Conservation (phyloP, 2,888 invertebrate species). For the Meliscaeva auricollis region DNA sequence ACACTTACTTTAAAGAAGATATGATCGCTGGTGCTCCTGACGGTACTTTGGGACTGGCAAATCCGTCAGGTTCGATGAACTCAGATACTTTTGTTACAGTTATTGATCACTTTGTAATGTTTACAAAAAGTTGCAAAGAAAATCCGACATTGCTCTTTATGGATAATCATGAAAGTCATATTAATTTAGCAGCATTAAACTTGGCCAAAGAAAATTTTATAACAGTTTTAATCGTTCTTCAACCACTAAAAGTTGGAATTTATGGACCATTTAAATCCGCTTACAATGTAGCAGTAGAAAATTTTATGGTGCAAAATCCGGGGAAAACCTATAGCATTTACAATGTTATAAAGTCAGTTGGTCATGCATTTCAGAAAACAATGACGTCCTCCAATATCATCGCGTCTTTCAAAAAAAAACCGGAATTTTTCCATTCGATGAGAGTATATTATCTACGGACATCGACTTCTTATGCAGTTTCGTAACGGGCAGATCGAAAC, state of each 20-base stretch:
- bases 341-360: constrained; percentile 17
- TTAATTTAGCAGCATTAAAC: neutral
- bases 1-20: constrained; percentile 15
- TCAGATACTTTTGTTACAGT: neutral
- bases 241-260: constrained; percentile 33
- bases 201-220: neutral
- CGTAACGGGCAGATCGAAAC: constrained; percentile 19
- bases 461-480: constrained; percentile 6
- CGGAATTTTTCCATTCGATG: constrained; percentile 34
- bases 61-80: constrained; percentile 23
- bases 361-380: constrained; percentile 20
- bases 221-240: neutral
- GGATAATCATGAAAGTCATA: constrained; percentile 21
- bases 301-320: constrained; percentile 13
- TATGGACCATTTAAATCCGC: constrained; percentile 19
- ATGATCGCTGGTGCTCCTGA: constrained; percentile 4
- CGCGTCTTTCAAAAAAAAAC: constrained; percentile 36
- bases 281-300: constrained; percentile 18
- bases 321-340: constrained; percentile 36
- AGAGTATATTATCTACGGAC: constrained; percentile 4
- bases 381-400: constrained; percentile 44
- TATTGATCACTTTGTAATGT: constrained; percentile 2
- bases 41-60: constrained; percentile 12
- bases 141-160: constrained; percentile 18
- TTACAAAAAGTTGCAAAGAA: constrained; percentile 10